These are phyloP conservation scores for Ptychoptera contaminata DNA, from an alignment of 2,888 invertebrate species.

Conservation along the genomic window DNA sequence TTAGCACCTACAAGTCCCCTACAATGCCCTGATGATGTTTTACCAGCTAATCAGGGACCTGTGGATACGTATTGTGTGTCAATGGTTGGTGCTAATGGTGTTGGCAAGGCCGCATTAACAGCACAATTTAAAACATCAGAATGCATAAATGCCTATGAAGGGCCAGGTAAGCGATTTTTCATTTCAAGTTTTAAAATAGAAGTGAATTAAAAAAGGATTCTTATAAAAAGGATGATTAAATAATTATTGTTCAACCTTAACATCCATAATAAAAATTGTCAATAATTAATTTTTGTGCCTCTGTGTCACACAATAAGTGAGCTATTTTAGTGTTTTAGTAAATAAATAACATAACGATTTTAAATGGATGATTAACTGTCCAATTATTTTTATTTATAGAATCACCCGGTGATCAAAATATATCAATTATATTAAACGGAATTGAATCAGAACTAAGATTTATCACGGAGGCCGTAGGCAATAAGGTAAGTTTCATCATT, in stretches of 20 bases:
- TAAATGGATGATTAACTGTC: too few relatives aligned
- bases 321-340: too few relatives aligned
- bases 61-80: constrained; percentile 53
- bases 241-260: too few relatives aligned
- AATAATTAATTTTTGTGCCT: too few relatives aligned
- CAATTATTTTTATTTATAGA: constrained; percentile 25
- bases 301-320: too few relatives aligned
- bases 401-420: constrained; percentile 66
- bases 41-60: constrained; percentile 18
- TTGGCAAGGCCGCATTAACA: constrained; percentile 72
- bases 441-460: constrained; percentile 87
- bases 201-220: too few relatives aligned
- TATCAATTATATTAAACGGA: constrained; percentile 83
- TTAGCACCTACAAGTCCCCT: constrained; percentile 43
- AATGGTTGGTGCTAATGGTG: constrained; percentile 63
- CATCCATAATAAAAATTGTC: too few relatives aligned
- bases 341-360: too few relatives aligned
- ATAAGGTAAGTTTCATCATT: constrained; percentile 25
- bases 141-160: constrained; percentile 84
- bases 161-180: constrained; percentile 46
- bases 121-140: constrained; percentile 87
- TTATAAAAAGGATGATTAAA: too few relatives aligned
- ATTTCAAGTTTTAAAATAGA: constrained; percentile 8
- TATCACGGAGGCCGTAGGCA: constrained; percentile 35
- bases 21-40: constrained; percentile 13